A percentile compares a stretch with the other conserved stretches of the same genome.
phyloP scores from a whole-genome alignment of 1,140 invertebrate genomes.

The Lepidurus apus region DNA sequence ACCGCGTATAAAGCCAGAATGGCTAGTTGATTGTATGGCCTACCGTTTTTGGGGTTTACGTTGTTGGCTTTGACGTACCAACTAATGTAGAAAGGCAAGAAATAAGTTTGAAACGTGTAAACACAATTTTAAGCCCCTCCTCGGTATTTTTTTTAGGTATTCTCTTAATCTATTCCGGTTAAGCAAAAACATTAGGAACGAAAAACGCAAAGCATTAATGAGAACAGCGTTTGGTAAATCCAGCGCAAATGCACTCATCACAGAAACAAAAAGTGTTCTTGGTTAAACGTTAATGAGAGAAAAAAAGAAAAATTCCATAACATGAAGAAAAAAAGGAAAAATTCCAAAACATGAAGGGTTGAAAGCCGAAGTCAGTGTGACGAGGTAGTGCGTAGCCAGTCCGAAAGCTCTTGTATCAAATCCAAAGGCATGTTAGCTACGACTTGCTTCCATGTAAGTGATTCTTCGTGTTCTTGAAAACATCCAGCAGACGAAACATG shows the following conservation, averaged over 20 bases:
- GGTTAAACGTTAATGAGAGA: no score
- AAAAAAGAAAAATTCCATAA: background rate
- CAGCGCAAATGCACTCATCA: no score
- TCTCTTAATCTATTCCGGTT: background rate
- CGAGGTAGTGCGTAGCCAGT: background rate
- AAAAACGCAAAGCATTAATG: background rate
- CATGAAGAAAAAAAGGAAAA: background rate
- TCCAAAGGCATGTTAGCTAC: background rate
- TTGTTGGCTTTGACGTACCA: slow-evolving; percentile 90
- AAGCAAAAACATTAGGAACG: background rate
- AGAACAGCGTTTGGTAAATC: no score
- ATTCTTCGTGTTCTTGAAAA: background rate
- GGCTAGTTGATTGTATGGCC: slow-evolving; percentile 92
- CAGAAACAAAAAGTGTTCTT: no score
- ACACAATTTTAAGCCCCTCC: no score
- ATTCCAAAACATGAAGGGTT: background rate
- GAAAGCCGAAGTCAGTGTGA: background rate
- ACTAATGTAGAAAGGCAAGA: slow-evolving; percentile 42
- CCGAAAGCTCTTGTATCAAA: background rate
- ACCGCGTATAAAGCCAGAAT: slow-evolving; percentile 83
- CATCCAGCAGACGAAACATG: background rate
- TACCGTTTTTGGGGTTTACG: slow-evolving; percentile 88
- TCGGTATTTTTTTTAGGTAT: no score
- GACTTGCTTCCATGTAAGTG: background rate
- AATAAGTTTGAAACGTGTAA: background rate